Conservation (phyloP, 1,140 invertebrate genomes). For the Halesus radiatus region DNA sequence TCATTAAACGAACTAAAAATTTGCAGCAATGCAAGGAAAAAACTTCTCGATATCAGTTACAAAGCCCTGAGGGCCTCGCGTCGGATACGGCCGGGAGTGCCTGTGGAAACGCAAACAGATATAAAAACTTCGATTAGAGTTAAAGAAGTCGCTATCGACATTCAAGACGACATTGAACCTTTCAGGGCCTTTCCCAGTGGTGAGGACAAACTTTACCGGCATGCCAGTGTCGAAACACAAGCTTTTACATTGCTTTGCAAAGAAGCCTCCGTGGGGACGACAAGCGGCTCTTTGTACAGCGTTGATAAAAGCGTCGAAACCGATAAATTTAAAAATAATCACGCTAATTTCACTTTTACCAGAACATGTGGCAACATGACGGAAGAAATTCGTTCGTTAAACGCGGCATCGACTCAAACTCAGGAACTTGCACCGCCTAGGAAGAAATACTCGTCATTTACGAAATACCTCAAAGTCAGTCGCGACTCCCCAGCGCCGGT, state of each 20-base stretch:
- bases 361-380: slow-evolving; percentile 55
- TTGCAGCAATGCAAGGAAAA: slow-evolving; percentile 71
- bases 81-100: slow-evolving; percentile 70
- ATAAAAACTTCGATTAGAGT: slow-evolving; percentile 67
- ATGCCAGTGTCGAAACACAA: slow-evolving; percentile 64
- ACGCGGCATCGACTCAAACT: slow-evolving; percentile 46
- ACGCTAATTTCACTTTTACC: slow-evolving; percentile 29
- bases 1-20: slow-evolving; percentile 69
- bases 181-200: slow-evolving; percentile 60
- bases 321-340: slow-evolving; percentile 56
- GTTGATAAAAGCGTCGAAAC: slow-evolving; percentile 65
- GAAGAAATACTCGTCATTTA: slow-evolving; percentile 53
- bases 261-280: slow-evolving; percentile 64
- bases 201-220: slow-evolving; percentile 59
- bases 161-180: slow-evolving; percentile 68
- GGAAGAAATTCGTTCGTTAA: slow-evolving; percentile 32
- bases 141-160: slow-evolving; percentile 72
- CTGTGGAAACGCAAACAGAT: slow-evolving; percentile 75
- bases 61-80: slow-evolving; percentile 72
- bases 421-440: slow-evolving; percentile 35
- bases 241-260: slow-evolving; percentile 63
- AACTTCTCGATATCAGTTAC: slow-evolving; percentile 71
- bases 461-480: slow-evolving; percentile 52
- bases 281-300: slow-evolving; percentile 60
- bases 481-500: slow-evolving; percentile 11